Evolutionary conservation across 2,113 vertebrate genomes (phyloP), one percentile per base, ranked within the genome.

Genomic region (Xenus cinereus): DNA sequence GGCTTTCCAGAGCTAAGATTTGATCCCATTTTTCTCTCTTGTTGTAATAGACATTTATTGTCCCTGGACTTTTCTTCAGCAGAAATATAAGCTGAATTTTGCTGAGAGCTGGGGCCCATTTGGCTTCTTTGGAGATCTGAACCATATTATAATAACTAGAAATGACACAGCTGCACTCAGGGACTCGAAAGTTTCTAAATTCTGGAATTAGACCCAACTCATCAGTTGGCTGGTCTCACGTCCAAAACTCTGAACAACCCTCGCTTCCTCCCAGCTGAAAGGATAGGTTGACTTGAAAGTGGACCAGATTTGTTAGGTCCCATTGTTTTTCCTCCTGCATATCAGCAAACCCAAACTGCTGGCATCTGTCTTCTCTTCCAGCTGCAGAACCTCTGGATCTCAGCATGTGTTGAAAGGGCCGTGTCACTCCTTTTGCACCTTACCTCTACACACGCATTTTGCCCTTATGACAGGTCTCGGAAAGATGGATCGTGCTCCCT

Each of bases 31-130:
- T 90, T 80, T 45, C 39, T 54, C 32, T 77, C 37, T 68, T 1
- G 0, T 50, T 67, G 16, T 54, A 94, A 73, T 0, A 86, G 75
- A 78, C 60, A 33, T 69, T 80, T 39, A 74, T 50, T 77, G 6
- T 91, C 64, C 45, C 26, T 43, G 39, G 19, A 73, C 63, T 90
- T 62, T 60, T 67, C 81, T 57, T 86, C 80, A 89, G 39, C 64
- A 95, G 69, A 91, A 92, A 94, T 32, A 59, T 11, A 93, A 93
- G 35, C 30, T 68, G 60, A 63, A 60, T 90, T 86, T 93, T 94
- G 33, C 64, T 64, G 59, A 81, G 9, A 92, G 24, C 37, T 67
- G 51, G 37, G 48, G 63, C 64, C 24, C 16, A 56, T 90, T 74
- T 96, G 54, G 63, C 59, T 90, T 80, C 60, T 74, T 74, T 56